A percentile compares a stretch with the other conserved stretches of the same genome.
Conservation (phyloP, 1,140 invertebrate genomes). For the Saccostrea glomerata region DNA sequence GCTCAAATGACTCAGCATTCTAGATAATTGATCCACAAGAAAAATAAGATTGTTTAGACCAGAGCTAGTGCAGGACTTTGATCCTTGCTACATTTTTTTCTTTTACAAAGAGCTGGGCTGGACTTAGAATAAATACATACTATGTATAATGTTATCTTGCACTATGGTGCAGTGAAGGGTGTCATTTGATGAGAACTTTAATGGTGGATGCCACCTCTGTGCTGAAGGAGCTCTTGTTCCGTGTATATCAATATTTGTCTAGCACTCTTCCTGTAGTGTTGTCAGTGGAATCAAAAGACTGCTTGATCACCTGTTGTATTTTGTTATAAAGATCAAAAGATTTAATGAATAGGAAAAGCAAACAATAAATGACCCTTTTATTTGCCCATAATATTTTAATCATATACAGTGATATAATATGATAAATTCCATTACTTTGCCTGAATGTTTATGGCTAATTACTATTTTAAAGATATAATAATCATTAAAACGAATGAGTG, state of each 20-base stretch:
- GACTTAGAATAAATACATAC: background rate
- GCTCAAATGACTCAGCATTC: constrained; percentile 10
- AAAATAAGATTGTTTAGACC: background rate
- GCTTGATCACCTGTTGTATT: background rate
- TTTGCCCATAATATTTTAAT: background rate
- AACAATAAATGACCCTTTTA: background rate
- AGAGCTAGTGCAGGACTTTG: background rate
- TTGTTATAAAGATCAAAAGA: constrained; percentile 1
- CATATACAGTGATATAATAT: background rate
- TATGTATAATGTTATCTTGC: background rate
- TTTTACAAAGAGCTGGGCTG: background rate
- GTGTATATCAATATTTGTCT: constrained; percentile 28
- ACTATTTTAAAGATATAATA: no score
- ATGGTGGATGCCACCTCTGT: background rate
- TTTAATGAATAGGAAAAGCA: background rate
- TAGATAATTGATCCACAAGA: background rate
- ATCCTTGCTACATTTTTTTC: background rate
- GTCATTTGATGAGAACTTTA: background rate
- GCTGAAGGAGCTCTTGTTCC: background rate
- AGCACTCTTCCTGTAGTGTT: background rate
- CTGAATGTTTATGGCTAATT: no score
- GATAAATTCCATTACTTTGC: background rate
- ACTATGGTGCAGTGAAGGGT: background rate
- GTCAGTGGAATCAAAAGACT: background rate
- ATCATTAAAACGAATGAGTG: no score